Conservation (phyloP, 2,888 invertebrate genomes). For the Andrena bicolor region DNA sequence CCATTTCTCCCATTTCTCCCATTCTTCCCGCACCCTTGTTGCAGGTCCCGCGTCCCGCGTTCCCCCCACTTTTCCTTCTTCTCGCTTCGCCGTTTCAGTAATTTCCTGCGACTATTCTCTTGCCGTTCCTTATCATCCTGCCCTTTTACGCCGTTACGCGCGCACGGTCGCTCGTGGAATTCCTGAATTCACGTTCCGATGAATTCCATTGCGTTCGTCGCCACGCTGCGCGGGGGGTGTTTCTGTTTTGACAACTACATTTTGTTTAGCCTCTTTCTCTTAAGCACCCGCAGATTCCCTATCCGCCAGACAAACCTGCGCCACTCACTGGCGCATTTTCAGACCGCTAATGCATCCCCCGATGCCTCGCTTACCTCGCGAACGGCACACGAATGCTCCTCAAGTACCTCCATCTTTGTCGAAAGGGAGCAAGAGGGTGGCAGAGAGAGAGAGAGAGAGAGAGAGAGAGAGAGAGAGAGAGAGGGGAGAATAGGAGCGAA, state of each 20-base stretch:
- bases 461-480: not conserved
- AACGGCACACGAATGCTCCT: slow-evolving; percentile 62
- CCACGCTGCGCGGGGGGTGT: not conserved
- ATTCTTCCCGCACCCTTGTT: slow-evolving; percentile 1
- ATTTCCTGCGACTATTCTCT: not conserved
- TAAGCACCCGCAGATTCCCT: slow-evolving; percentile 35
- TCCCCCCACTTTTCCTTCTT: not conserved
- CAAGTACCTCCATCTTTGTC: slow-evolving; percentile 56
- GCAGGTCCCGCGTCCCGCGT: not conserved
- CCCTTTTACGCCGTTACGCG: not conserved
- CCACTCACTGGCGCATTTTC: slow-evolving; percentile 56
- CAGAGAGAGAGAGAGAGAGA: not conserved
- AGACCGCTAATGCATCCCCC: slow-evolving; percentile 69
- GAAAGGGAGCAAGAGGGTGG: slow-evolving; percentile 41
- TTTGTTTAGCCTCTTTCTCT: slow-evolving; percentile 35
- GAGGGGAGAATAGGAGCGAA: slow-evolving; percentile 39
- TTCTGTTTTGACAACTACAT: slow-evolving; percentile 34
- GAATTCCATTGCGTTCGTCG: not conserved
- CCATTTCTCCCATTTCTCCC: slow-evolving; percentile 1
- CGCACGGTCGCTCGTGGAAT: too few species aligned
- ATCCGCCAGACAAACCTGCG: slow-evolving; percentile 37
- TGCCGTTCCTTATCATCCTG: not conserved
- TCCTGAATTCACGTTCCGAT: too few species aligned
- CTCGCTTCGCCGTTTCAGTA: not conserved
- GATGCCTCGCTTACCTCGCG: slow-evolving; percentile 47